These are phyloP conservation scores for Burhinus oedicnemus DNA, from an alignment of 2,113 vertebrate species.

Conservation along the genomic window DNA sequence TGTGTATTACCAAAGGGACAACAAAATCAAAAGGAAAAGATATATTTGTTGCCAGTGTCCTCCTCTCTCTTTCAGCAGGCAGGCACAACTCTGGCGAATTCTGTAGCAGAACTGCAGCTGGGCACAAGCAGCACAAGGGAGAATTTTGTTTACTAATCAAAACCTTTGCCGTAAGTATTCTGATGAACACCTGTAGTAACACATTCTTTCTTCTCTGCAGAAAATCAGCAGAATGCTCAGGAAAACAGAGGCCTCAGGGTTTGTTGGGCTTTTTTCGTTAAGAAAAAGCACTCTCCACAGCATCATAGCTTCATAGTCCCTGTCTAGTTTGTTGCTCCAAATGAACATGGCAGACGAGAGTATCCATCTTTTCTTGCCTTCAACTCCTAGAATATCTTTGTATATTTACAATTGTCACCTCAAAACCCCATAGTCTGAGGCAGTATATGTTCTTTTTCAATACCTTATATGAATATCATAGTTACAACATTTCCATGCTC, in stretches of 20 bases:
- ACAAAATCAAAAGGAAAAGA: not conserved
- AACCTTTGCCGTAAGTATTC: not conserved
- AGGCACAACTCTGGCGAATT: not conserved
- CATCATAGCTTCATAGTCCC: not conserved
- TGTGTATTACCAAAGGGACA: not conserved
- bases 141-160: not conserved
- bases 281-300: not conserved
- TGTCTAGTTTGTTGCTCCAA: not conserved
- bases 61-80: not conserved
- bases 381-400: not conserved
- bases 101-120: not conserved
- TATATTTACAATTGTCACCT: not conserved
- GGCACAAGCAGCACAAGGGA: not conserved
- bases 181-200: not conserved
- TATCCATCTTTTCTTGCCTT: not conserved
- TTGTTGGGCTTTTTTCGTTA: not conserved
- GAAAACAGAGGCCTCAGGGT: fast-evolving
- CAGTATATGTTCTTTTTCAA: not conserved
- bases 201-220: not conserved
- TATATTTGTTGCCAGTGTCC: no score
- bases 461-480: not conserved
- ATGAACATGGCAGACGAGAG: not conserved
- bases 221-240: not conserved
- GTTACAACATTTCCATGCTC: not conserved
- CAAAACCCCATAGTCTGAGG: not conserved